Percentiles rank a stretch among this genome's conserved stretches.
These are phyloP conservation scores for Tor tambroides DNA, from an alignment of 2,113 vertebrate species.

Conservation along the genomic window DNA sequence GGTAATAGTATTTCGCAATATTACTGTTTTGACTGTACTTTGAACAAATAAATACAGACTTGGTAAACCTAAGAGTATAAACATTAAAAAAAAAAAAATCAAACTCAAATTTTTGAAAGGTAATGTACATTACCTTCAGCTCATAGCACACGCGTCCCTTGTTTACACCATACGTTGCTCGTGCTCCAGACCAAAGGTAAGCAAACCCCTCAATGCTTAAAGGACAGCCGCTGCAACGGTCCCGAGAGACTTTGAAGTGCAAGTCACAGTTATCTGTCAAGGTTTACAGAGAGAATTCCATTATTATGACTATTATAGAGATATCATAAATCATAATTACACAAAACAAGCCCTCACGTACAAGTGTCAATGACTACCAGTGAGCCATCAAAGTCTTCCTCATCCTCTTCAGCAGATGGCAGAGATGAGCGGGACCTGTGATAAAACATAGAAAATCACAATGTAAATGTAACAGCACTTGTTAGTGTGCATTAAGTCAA, in stretches of 20 bases:
- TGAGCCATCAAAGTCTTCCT: constrained; percentile 86
- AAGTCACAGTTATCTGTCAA: constrained; percentile 88
- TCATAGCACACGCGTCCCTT: constrained; percentile 86
- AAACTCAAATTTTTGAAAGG: neutral
- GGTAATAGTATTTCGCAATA: neutral
- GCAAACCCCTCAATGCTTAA: constrained; percentile 91
- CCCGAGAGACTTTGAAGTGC: constrained; percentile 90
- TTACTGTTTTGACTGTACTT: neutral
- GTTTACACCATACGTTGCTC: constrained; percentile 84
- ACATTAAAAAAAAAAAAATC: neutral
- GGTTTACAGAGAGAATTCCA: neutral
- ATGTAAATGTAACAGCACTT: neutral
- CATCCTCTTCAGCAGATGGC: constrained; percentile 87
- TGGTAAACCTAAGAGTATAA: neutral
- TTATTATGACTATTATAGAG: neutral
- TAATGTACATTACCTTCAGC: constrained; percentile 81
- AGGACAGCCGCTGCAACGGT: constrained; percentile 87
- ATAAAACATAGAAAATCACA: constrained; percentile 10
- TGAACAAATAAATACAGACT: neutral
- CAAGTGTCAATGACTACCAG: constrained; percentile 89
- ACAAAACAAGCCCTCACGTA: constrained; percentile 69
- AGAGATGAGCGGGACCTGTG: constrained; percentile 84
- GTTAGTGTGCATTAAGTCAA: neutral
- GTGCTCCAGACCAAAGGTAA: constrained; percentile 88
- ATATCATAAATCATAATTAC: neutral